A percentile compares a stretch with the other conserved stretches of the same genome.
phyloP scores from a whole-genome alignment of 2,888 invertebrate genomes.

The Pomacea canaliculata region DNA sequence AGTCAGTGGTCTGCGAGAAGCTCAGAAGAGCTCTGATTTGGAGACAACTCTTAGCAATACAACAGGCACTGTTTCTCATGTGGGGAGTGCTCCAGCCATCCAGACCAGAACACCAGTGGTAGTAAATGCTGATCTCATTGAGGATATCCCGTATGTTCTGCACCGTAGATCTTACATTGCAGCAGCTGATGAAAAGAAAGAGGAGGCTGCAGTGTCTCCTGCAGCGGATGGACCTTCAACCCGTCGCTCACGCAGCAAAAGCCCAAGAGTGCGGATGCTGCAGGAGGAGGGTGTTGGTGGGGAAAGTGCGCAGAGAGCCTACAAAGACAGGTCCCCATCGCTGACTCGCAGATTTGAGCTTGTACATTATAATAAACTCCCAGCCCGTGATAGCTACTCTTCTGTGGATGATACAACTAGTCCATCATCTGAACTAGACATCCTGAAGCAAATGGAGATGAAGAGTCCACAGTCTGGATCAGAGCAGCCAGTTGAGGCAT shows the following conservation, averaged over 20 bases:
- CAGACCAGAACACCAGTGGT: slow-evolving; percentile 1
- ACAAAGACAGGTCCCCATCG: slow-evolving; percentile 50
- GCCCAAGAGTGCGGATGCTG: slow-evolving; percentile 23
- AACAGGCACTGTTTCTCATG: not conserved
- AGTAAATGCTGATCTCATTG: slow-evolving; percentile 52
- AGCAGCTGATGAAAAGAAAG: slow-evolving; percentile 25
- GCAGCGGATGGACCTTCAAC: slow-evolving; percentile 20
- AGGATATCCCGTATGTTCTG: slow-evolving; percentile 66
- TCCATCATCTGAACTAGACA: slow-evolving; percentile 58
- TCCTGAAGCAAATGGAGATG: slow-evolving; percentile 43
- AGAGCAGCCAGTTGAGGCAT: not conserved
- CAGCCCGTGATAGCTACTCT: slow-evolving; percentile 65
- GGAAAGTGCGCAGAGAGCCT: not conserved
- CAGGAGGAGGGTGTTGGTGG: slow-evolving; percentile 4
- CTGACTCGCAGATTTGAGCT: slow-evolving; percentile 53
- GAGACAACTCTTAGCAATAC: not conserved
- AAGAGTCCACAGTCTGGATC: slow-evolving; percentile 16
- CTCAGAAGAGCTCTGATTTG: not conserved
- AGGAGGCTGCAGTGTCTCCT: slow-evolving; percentile 37
- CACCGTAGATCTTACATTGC: slow-evolving; percentile 47
- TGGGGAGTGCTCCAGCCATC: not conserved
- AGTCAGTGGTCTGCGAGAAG: not conserved
- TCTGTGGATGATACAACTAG: slow-evolving; percentile 68
- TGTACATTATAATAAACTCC: slow-evolving; percentile 58
- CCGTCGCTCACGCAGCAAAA: slow-evolving; percentile 22